Conservation (phyloP, 2,797 vertebrate species). For the Chloroceryle amazona region DNA sequence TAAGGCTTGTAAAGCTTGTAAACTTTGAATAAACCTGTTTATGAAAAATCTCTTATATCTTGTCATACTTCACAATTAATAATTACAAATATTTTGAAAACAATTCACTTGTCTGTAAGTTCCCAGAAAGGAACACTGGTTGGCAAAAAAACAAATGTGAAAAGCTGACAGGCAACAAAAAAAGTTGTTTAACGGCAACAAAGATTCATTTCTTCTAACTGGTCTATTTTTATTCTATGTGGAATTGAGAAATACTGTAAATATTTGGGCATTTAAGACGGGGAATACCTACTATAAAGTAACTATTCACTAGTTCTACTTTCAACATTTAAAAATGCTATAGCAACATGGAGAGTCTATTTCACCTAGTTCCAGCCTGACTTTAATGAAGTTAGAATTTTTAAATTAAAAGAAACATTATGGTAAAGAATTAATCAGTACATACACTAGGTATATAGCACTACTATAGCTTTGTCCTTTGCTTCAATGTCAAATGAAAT, state of each 20-base stretch:
- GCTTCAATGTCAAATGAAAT: conserved; percentile 11
- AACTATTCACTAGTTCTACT: not conserved
- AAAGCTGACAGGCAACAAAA: not conserved
- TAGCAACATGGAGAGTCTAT: not conserved
- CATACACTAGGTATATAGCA: not conserved
- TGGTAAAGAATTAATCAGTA: not conserved
- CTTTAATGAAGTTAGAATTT: not conserved
- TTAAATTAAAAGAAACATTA: not conserved
- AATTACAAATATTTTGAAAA: not conserved
- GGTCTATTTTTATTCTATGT: not conserved
- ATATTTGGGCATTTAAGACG: not conserved
- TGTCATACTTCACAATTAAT: not conserved
- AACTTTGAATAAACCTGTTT: not conserved
- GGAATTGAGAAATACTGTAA: not conserved
- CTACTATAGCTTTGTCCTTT: not conserved
- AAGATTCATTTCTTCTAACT: not conserved
- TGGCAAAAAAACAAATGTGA: not conserved
- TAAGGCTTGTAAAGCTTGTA: not conserved
- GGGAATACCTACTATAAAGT: not conserved
- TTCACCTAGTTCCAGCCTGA: not conserved
- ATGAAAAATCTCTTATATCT: not conserved
- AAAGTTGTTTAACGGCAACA: not conserved
- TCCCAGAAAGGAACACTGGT: not conserved
- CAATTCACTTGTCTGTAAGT: not conserved
- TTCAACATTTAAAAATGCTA: not conserved